A percentile compares a stretch with the other conserved stretches of the same genome.
Evolutionary conservation across 2,113 vertebrate species (phyloP).

Genomic region (Athene cunicularia): DNA sequence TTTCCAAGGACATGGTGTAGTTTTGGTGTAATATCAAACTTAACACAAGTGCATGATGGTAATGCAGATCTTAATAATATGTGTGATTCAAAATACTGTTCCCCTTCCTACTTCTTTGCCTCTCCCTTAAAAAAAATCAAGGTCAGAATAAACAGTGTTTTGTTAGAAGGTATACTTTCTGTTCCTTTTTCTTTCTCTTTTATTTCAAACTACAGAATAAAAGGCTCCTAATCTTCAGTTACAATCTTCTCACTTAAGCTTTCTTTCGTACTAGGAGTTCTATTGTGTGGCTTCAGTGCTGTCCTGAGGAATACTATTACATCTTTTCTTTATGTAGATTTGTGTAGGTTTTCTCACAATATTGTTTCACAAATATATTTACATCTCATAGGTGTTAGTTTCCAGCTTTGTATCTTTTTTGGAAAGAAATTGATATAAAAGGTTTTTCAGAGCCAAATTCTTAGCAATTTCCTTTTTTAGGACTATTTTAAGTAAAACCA

Average conservation of each 20-base stretch:
- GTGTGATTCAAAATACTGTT: background rate
- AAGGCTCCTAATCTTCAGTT: background rate
- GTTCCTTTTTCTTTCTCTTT: background rate
- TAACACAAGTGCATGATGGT: background rate
- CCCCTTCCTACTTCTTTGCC: background rate
- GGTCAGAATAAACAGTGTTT: background rate
- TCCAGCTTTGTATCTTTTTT: background rate
- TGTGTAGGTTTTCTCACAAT: background rate
- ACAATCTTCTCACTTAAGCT: background rate
- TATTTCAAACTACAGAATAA: background rate
- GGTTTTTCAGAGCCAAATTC: background rate
- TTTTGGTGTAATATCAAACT: background rate
- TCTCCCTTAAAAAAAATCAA: background rate
- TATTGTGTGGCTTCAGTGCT: background rate
- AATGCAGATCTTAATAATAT: background rate
- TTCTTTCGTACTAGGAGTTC: background rate
- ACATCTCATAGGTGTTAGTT: background rate
- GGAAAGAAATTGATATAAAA: background rate
- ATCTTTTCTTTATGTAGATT: background rate
- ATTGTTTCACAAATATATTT: background rate
- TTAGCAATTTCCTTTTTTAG: background rate
- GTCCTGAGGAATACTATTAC: background rate
- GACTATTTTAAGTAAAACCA: background rate
- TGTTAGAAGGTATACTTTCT: background rate
- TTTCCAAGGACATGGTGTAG: background rate